Evolutionary conservation across 2,113 vertebrate genomes (phyloP).

Genomic region (Eleginops maclovinus): DNA sequence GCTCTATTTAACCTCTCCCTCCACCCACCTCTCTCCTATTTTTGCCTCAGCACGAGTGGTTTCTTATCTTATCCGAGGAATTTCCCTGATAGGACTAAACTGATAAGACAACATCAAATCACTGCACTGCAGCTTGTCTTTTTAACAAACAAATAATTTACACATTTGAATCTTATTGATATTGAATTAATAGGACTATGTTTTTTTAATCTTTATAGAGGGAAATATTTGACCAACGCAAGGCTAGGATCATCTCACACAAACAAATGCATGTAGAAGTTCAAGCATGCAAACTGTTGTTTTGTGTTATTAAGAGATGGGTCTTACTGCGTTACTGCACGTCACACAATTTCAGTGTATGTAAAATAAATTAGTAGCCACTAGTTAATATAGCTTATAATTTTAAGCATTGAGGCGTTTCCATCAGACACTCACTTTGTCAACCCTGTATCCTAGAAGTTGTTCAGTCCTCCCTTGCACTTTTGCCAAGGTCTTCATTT

Average conservation of each 20-base stretch:
- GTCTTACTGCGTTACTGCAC: background rate
- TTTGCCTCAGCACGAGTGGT: constrained; percentile 42
- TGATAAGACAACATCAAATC: constrained; percentile 20
- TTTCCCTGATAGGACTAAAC: constrained; percentile 45
- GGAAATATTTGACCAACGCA: background rate
- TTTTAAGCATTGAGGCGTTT: constrained; percentile 1
- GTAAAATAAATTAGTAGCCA: background rate
- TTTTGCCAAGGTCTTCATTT: constrained; percentile 79
- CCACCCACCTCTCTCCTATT: constrained; percentile 22
- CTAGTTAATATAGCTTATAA: background rate
- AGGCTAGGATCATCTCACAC: background rate
- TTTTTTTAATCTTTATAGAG: background rate
- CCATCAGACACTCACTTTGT: constrained; percentile 72
- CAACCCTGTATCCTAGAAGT: constrained; percentile 68
- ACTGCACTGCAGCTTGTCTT: too few relatives aligned
- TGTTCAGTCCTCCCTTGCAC: constrained; percentile 65
- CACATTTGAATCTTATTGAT: background rate
- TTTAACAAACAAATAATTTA: background rate
- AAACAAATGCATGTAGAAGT: background rate
- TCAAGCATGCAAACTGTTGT: background rate
- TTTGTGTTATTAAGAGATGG: background rate
- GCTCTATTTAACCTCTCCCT: constrained; percentile 2
- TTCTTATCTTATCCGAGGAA: constrained; percentile 75
- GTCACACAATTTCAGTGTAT: background rate
- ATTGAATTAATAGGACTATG: too few relatives aligned